Conservation (phyloP, 2,797 vertebrate species). For the Carapus acus region DNA sequence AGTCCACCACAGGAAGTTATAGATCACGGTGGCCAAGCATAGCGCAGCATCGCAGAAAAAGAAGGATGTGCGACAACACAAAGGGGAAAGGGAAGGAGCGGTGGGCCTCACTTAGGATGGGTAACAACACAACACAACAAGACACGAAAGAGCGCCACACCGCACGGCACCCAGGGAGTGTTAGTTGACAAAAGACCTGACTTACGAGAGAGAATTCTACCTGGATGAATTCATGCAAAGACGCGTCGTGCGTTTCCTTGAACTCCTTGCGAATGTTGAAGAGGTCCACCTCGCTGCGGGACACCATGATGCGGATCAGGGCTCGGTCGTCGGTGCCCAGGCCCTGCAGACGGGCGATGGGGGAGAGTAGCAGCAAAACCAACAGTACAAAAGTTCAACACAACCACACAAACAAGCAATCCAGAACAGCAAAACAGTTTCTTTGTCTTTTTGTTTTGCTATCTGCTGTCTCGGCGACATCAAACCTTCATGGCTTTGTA, state of each 20-base stretch:
- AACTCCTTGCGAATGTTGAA: conserved; percentile 91
- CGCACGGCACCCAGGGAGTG: conserved; percentile 20
- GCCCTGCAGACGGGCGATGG: conserved; percentile 71
- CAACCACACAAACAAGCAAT: neutral
- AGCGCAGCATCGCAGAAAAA: conserved; percentile 50
- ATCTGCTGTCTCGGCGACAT: neutral
- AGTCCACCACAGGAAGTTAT: conserved; percentile 67
- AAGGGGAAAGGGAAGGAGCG: conserved; percentile 28
- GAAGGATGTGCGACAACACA: conserved; percentile 40
- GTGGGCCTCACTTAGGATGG: conserved; percentile 3
- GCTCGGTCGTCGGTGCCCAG: conserved; percentile 91
- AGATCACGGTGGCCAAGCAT: conserved; percentile 51
- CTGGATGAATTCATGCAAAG: conserved; percentile 91
- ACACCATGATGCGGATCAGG: conserved; percentile 90
- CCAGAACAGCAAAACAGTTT: too few species aligned
- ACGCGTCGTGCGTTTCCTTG: conserved; percentile 84
- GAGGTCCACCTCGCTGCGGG: conserved; percentile 87
- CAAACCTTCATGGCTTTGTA: conserved; percentile 98
- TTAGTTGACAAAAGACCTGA: conserved; percentile 52
- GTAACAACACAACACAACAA: too few species aligned
- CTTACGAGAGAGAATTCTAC: conserved; percentile 80
- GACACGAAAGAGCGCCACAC: conserved; percentile 3
- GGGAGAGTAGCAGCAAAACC: conserved; percentile 2
- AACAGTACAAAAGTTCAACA: conserved; percentile 9
- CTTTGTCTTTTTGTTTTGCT: too few species aligned